Base-by-base conservation (phyloP, 53 echinoderm and acorn worm species). In the Crossaster papposus region DNA sequence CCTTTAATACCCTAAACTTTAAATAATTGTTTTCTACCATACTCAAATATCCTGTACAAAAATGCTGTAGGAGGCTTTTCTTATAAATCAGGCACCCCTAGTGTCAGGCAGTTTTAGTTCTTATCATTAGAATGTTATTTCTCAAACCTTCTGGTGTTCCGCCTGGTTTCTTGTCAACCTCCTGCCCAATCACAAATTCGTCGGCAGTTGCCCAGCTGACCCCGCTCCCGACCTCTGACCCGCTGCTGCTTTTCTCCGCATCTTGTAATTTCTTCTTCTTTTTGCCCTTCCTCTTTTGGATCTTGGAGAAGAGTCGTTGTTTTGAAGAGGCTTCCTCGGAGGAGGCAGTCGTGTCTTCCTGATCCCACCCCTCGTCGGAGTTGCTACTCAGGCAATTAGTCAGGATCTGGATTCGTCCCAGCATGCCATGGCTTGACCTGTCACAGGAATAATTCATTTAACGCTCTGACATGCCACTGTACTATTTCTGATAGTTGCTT, bases 341-440 rank as follows among this genome's bases (percentile, higher is more conserved):
- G 87, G 87, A 76, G 58, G 87, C 55, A 14, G 87, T 87, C 87
- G 63, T 58, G 87, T 87, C 87, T n/a, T 87, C 87, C 31, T 62
- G 75, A 20, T 64, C 77, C 37, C 87, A 38, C 33, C 76, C 76
- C 10, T 87, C 87, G 76, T 89, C 81, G 5, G 71, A 80, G 82
- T 77, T 82, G 34, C 83, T 82, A 54, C 70, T 81, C 34, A 79
- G 90, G 53, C 72, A 87, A 24, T 4, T 75, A 76, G 86, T 77
- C 36, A 87, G 77, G 63, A 31, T 53, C 34, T 74, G 53, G 74
- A 87, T 87, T 1, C 87, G 76, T 14, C 77, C 86, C 4, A 87
- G 77, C 87, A 87, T 87, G 64, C 63, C 58, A 38, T 77, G 75
- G 52, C 62, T 75, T 23, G 77, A 87, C 50, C 83, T 83, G 53